phyloP scores from a whole-genome alignment of 2,113 vertebrate genomes.

The Progne subis region DNA sequence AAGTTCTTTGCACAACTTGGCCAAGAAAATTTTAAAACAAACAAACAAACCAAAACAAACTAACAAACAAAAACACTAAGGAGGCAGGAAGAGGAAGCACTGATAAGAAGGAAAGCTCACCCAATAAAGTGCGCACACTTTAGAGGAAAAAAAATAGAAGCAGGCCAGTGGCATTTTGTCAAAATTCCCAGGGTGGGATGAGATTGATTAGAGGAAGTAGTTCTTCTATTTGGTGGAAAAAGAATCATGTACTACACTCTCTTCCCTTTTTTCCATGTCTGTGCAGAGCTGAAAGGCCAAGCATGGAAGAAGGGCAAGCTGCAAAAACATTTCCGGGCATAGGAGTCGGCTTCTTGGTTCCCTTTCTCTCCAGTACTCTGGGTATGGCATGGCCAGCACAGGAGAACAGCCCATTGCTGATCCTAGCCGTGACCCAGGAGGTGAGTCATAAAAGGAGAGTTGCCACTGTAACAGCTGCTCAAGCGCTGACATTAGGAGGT shows the following conservation, averaged over 20 bases:
- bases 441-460: not conserved
- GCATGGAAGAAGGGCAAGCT: not conserved
- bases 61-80: not conserved
- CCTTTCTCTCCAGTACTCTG: not conserved
- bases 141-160: not conserved
- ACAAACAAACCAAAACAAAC: no score
- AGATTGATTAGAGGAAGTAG: not conserved
- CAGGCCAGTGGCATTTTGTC: not conserved
- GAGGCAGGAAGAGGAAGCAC: not conserved
- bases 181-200: not conserved
- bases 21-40: not conserved
- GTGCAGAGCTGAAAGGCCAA: not conserved
- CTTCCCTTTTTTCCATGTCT: not conserved
- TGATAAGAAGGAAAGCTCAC: not conserved
- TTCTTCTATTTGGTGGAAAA: not conserved
- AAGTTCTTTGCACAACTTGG: not conserved
- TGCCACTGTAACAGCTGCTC: conserved; percentile 5
- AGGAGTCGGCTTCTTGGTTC: not conserved
- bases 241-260: not conserved
- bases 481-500: not conserved
- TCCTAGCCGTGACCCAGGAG: not conserved
- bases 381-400: not conserved
- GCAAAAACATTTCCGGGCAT: not conserved
- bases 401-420: not conserved
- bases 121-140: not conserved